A percentile compares a stretch with the other conserved stretches of the same genome.
These are phyloP conservation scores for Drosophila conformis DNA, from an alignment of 2,888 invertebrate species.

Conservation along the genomic window DNA sequence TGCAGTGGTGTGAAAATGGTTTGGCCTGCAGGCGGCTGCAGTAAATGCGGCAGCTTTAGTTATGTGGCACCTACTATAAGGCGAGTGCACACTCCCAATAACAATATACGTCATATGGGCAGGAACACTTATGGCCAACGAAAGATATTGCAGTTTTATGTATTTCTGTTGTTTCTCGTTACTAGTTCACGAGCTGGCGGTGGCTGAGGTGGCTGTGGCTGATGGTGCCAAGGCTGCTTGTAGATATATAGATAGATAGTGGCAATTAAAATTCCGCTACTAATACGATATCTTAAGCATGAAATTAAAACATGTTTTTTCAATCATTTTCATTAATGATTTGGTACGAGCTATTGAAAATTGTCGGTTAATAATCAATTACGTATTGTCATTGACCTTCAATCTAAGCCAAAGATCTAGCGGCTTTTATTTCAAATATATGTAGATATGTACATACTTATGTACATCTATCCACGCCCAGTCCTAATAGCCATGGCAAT, in stretches of 20 bases:
- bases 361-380: conserved; percentile 77
- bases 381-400: conserved; percentile 79
- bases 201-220: conserved; percentile 19
- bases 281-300: conserved; percentile 75
- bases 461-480: conserved; percentile 62
- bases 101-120: conserved; percentile 62
- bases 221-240: conserved; percentile 44
- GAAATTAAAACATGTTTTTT: conserved; percentile 79
- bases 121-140: conserved; percentile 35
- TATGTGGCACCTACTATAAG: conserved; percentile 68
- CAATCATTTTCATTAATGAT: conserved; percentile 52
- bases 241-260: conserved; percentile 39
- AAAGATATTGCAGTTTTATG: conserved; percentile 46
- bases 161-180: conserved; percentile 32
- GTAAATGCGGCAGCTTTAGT: conserved; percentile 49
- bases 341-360: conserved; percentile 31
- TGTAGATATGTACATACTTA: neutral
- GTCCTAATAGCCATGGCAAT: conserved; percentile 76
- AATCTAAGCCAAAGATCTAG: conserved; percentile 60
- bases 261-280: conserved; percentile 74
- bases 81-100: conserved; percentile 46
- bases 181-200: conserved; percentile 53
- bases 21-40: conserved; percentile 54
- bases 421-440: conserved; percentile 5
- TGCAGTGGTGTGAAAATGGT: conserved; percentile 72